Percentiles rank a stretch among this genome's conserved stretches.
Evolutionary conservation across 2,888 invertebrate genomes (phyloP).

Genomic region (Thymelicus acteon): DNA sequence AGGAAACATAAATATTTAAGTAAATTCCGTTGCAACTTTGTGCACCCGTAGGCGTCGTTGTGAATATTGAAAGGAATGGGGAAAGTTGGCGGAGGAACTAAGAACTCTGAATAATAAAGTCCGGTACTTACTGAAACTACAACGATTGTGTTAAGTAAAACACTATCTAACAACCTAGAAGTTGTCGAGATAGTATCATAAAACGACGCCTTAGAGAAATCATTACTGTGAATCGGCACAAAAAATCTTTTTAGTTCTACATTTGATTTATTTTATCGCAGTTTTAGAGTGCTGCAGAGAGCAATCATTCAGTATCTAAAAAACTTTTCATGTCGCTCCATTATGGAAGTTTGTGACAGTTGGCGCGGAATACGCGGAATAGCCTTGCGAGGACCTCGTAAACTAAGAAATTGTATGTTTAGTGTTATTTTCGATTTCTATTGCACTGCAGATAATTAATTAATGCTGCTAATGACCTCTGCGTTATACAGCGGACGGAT

Average conservation of each 20-base stretch:
- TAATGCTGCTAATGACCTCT: no score
- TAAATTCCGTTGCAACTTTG: constrained; percentile 48
- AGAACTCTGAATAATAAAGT: constrained; percentile 71
- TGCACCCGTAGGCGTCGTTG: constrained; percentile 59
- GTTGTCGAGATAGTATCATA: constrained; percentile 45
- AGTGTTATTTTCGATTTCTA: no score
- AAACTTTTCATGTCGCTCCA: constrained; percentile 20
- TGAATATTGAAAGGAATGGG: constrained; percentile 75
- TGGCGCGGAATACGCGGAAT: constrained; percentile 14
- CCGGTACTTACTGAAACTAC: constrained; percentile 57
- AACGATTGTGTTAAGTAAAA: constrained; percentile 67
- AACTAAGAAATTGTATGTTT: constrained; percentile 17
- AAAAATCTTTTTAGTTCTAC: constrained; percentile 34
- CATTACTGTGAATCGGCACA: constrained; percentile 5
- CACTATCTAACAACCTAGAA: constrained; percentile 44
- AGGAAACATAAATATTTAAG: constrained; percentile 52
- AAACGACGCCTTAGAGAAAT: constrained; percentile 36
- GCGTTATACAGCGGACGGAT: no score
- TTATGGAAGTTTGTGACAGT: constrained; percentile 7
- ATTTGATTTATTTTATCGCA: constrained; percentile 32
- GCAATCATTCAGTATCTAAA: constrained; percentile 22
- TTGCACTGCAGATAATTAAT: no score
- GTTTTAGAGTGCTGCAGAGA: constrained; percentile 25
- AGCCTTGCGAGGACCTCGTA: not conserved
- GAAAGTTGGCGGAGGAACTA: constrained; percentile 66